These are phyloP conservation scores for Patella pellucida DNA, from an alignment of 2,888 invertebrate genomes.

Conservation along the genomic window DNA sequence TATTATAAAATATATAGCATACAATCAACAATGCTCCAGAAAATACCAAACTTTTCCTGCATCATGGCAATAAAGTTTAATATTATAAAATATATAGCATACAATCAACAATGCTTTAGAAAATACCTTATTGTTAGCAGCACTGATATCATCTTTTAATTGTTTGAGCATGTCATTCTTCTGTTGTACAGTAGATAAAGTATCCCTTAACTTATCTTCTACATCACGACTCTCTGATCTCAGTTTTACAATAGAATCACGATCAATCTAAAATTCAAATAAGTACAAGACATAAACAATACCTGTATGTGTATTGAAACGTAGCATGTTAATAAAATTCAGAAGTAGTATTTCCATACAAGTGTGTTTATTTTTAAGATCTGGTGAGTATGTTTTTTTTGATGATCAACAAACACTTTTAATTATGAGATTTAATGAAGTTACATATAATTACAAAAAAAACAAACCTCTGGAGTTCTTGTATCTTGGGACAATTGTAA, in stretches of 20 bases:
- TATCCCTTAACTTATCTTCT: constrained; percentile 64
- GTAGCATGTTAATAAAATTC: too few relatives aligned
- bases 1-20: too few relatives aligned
- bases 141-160: constrained; percentile 62
- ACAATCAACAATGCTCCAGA: neutral
- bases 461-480: too few relatives aligned
- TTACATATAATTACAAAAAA: too few relatives aligned
- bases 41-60: constrained; percentile 37
- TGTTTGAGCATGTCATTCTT: constrained; percentile 64
- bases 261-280: constrained; percentile 22
- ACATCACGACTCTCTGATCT: constrained; percentile 60
- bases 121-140: constrained; percentile 45
- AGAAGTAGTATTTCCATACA: too few relatives aligned
- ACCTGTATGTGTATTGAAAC: too few relatives aligned
- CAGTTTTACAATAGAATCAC: constrained; percentile 60
- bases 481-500: constrained; percentile 52
- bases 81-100: too few relatives aligned
- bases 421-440: too few relatives aligned
- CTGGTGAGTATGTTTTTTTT: neutral
- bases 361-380: too few relatives aligned
- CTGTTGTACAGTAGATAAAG: constrained; percentile 60
- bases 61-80: too few relatives aligned
- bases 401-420: neutral
- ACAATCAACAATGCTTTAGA: neutral
- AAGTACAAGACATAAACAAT: neutral